Conservation (phyloP, 2,113 vertebrate species). For the Chlamydotis undulata region DNA sequence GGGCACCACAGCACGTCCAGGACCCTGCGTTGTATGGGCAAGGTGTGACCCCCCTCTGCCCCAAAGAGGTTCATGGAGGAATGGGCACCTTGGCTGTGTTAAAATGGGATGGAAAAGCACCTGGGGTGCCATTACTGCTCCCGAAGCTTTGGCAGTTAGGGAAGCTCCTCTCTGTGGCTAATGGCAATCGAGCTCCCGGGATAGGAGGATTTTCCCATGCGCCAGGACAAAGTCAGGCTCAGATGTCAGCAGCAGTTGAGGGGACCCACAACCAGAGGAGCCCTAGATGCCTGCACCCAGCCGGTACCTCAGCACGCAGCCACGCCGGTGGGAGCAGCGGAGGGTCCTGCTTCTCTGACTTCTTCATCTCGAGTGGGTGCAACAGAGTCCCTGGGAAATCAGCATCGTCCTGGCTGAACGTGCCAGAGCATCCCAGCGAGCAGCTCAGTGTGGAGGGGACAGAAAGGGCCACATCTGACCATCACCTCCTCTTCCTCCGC, state of each 20-base stretch:
- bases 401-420: accelerated
- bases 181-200: accelerated
- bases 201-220: accelerated
- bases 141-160: background rate
- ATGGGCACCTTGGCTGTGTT: accelerated
- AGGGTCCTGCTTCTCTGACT: background rate
- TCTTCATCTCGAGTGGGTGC: background rate
- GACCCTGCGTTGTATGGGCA: accelerated
- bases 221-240: accelerated
- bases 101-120: background rate
- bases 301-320: accelerated
- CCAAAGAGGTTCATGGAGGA: accelerated
- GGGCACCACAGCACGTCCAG: background rate
- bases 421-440: background rate
- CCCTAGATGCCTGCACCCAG: accelerated
- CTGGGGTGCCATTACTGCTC: background rate
- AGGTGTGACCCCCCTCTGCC: background rate
- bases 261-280: accelerated
- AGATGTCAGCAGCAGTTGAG: background rate
- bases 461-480: background rate
- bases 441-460: accelerated
- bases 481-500: background rate
- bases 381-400: background rate
- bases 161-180: accelerated
- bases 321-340: accelerated